Percentiles rank a stretch among this genome's conserved stretches.
Evolutionary conservation across 2,888 invertebrate species (phyloP).

Genomic region (Rhagonycha fulva): DNA sequence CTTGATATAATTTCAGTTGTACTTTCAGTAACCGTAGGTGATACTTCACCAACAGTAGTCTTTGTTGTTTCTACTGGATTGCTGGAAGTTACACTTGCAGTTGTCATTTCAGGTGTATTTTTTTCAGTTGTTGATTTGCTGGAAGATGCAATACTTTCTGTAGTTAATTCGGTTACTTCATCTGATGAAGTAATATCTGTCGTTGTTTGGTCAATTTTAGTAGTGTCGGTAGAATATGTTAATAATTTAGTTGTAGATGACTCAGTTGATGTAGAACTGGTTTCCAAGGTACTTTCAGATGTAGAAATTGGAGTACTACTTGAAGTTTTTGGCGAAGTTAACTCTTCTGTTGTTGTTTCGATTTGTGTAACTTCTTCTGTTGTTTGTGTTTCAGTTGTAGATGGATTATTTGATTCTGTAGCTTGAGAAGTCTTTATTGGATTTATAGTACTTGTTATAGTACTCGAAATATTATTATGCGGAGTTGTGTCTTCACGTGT

Average conservation of each 20-base stretch:
- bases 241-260: neutral
- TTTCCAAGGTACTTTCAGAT: neutral
- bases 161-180: neutral
- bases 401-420: neutral
- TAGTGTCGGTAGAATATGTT: neutral
- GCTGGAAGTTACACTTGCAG: neutral
- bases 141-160: neutral
- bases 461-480: no score
- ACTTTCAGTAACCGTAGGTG: neutral
- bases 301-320: constrained; percentile 14
- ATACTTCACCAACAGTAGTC: neutral
- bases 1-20: neutral
- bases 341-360: neutral
- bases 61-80: no score
- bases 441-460: neutral
- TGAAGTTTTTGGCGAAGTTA: neutral
- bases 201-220: neutral
- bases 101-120: neutral
- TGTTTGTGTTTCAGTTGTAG: neutral
- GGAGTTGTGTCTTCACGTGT: neutral
- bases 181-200: neutral
- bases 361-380: neutral
- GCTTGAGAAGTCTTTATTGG: neutral
- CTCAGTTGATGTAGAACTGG: neutral
- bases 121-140: neutral